Evolutionary conservation across 2,797 vertebrate species (phyloP).

Genomic region (Poliocrania exsul): DNA sequence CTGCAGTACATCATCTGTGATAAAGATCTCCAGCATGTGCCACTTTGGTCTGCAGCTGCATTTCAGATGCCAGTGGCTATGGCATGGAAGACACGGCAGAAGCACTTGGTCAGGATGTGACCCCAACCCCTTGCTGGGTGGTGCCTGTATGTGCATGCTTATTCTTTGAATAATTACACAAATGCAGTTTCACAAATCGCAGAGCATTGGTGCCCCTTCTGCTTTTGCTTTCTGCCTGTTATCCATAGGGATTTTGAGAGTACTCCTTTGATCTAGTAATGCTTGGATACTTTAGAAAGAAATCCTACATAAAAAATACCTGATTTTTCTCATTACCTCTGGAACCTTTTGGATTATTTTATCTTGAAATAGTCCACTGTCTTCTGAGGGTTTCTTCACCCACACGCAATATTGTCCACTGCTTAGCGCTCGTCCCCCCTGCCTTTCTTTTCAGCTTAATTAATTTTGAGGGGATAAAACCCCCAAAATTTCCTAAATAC

Average conservation of each 20-base stretch:
- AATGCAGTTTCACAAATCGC: fast-evolving
- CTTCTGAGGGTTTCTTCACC: neutral
- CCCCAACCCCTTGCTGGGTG: neutral
- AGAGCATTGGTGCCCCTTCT: fast-evolving
- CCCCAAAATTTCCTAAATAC: neutral
- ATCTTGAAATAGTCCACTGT: neutral
- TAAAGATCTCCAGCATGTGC: neutral
- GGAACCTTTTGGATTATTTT: neutral
- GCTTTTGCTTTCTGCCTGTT: neutral
- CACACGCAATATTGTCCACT: neutral
- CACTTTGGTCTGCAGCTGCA: neutral
- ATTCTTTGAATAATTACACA: neutral
- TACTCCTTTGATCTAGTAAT: neutral
- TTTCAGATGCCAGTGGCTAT: neutral
- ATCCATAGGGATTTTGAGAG: neutral
- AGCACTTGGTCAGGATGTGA: neutral
- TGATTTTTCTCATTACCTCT: neutral
- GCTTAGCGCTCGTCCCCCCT: neutral
- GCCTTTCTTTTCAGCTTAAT: neutral
- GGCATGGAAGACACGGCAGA: neutral
- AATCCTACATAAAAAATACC: neutral
- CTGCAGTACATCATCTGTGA: neutral
- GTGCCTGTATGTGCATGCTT: neutral
- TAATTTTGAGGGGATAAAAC: neutral
- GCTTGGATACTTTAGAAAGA: neutral